phyloP scores from a whole-genome alignment of 2,888 invertebrate species.

The Cheiracanthium punctorium region DNA sequence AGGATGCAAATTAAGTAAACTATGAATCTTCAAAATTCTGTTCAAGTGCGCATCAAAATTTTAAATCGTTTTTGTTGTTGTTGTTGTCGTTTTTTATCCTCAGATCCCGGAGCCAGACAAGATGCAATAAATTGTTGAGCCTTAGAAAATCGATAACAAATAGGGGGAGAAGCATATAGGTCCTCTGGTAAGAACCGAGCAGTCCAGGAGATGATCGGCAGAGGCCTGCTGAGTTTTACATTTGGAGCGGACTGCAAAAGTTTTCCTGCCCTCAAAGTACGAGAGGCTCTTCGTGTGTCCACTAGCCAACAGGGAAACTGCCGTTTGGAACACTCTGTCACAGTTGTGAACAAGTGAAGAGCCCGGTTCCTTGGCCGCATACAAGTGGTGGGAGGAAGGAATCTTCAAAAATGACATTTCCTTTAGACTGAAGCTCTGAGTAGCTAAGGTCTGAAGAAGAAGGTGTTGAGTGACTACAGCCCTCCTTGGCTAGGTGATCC shows the following conservation, averaged over 20 bases:
- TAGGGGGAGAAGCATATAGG: too few relatives aligned
- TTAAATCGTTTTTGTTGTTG: too few relatives aligned
- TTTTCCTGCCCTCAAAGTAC: neutral
- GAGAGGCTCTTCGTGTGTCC: neutral
- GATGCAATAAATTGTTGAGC: too few relatives aligned
- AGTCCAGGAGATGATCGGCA: neutral
- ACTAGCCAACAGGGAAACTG: neutral
- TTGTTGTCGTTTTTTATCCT: too few relatives aligned
- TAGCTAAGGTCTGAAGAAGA: neutral
- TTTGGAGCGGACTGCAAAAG: neutral
- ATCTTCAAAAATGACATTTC: neutral
- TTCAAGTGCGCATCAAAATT: too few relatives aligned
- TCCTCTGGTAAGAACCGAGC: too few relatives aligned
- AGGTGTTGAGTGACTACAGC: neutral
- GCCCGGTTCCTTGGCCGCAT: neutral
- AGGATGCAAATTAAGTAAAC: too few relatives aligned
- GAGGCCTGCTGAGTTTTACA: neutral
- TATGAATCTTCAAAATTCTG: too few relatives aligned
- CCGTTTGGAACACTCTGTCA: neutral
- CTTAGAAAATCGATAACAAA: too few relatives aligned
- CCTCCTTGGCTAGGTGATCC: neutral
- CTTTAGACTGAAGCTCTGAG: neutral
- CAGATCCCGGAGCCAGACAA: too few relatives aligned
- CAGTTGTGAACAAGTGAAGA: neutral
- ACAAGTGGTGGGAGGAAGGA: neutral